Evolutionary conservation across 2,888 invertebrate genomes (phyloP).

Genomic region (Drosophila barbarae): DNA sequence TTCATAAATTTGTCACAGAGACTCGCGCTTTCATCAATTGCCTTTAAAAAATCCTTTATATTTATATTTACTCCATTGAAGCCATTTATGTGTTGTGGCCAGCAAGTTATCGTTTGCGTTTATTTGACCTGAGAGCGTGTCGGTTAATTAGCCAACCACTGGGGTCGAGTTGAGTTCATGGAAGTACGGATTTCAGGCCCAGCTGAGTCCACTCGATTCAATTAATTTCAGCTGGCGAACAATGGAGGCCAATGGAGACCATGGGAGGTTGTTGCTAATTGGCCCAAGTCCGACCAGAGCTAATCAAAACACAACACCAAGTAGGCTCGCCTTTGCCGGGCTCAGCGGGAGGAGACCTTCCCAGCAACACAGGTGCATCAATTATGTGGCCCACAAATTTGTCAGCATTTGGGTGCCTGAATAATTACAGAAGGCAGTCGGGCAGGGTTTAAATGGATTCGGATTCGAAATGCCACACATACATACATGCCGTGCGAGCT

Average conservation of each 20-base stretch:
- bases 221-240: conserved; percentile 68
- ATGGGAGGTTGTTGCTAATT: conserved; percentile 48
- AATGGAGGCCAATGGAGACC: conserved; percentile 49
- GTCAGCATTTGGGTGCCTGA: conserved; percentile 62
- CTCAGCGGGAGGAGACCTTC: not conserved
- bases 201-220: conserved; percentile 70
- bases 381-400: conserved; percentile 68
- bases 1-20: not conserved
- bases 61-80: conserved; percentile 1
- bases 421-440: conserved; percentile 53
- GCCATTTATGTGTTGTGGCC: conserved; percentile 7
- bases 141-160: conserved; percentile 32
- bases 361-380: conserved; percentile 53
- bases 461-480: conserved; percentile 1
- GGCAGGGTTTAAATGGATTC: conserved; percentile 8
- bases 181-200: conserved; percentile 54
- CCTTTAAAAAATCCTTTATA: not conserved
- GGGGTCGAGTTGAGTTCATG: conserved; percentile 29
- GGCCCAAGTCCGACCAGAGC: conserved; percentile 56
- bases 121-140: conserved; percentile 30
- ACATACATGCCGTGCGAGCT: conserved; percentile 22
- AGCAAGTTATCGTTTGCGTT: conserved; percentile 4
- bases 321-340: conserved; percentile 50
- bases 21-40: not conserved
- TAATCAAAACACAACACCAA: conserved; percentile 64